Conservation (phyloP, 2,113 vertebrate species). For the Coracopsis vasa region DNA sequence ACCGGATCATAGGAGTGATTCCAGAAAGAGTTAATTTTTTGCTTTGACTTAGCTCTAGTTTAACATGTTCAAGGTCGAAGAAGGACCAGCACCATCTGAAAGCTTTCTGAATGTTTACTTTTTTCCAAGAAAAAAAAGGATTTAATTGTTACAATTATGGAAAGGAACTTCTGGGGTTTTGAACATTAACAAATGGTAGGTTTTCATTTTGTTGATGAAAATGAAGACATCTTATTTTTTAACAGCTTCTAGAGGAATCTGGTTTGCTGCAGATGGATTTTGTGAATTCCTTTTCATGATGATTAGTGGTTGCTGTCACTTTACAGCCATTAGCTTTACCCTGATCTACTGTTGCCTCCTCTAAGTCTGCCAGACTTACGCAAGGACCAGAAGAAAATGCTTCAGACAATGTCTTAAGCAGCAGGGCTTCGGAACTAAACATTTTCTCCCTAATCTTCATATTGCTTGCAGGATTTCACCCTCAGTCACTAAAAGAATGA, state of each 20-base stretch:
- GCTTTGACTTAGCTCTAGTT: background rate
- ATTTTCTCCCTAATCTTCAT: background rate
- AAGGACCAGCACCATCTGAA: background rate
- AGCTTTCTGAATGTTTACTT: background rate
- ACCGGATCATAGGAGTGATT: background rate
- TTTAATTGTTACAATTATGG: background rate
- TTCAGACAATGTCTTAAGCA: background rate
- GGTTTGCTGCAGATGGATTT: background rate
- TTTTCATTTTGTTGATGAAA: background rate
- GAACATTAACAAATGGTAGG: background rate
- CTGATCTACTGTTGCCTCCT: background rate
- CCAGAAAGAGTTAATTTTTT: background rate
- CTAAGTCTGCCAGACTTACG: background rate
- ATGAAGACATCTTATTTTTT: background rate
- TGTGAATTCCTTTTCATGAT: background rate
- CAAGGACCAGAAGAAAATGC: background rate
- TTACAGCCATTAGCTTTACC: background rate
- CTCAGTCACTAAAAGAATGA: background rate
- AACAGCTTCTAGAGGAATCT: background rate
- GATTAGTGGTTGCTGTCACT: background rate
- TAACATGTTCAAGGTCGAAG: background rate
- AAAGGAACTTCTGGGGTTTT: background rate
- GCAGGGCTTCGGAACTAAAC: background rate
- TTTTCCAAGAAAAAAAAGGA: background rate
- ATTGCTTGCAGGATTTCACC: background rate